A percentile compares a stretch with the other conserved stretches of the same genome.
Evolutionary conservation across 2,888 invertebrate genomes (phyloP).

Genomic region (Alentia gelatinosa): DNA sequence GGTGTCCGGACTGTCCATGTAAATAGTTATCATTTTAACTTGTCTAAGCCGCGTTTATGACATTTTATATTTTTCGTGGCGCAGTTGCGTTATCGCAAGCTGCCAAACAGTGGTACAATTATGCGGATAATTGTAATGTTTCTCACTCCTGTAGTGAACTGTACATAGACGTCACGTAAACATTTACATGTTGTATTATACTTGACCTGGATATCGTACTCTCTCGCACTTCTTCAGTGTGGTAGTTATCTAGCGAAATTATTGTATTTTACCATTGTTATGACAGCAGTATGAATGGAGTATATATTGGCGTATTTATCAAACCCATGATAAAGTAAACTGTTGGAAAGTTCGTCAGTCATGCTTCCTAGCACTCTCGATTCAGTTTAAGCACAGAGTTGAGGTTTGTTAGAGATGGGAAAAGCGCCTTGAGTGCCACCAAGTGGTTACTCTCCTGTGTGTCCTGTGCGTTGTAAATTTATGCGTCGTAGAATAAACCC

Average conservation of each 20-base stretch:
- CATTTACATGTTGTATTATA: background rate
- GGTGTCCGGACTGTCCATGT: no score
- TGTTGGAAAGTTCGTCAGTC: background rate
- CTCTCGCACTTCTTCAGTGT: background rate
- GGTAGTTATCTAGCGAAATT: background rate
- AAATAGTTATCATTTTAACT: no score
- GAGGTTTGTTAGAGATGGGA: background rate
- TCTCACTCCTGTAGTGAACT: background rate
- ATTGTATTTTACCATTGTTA: background rate
- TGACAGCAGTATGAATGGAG: background rate
- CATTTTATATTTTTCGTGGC: background rate
- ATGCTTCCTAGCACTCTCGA: background rate
- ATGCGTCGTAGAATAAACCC: background rate
- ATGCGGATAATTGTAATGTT: background rate
- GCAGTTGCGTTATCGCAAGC: background rate
- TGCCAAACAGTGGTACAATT: background rate
- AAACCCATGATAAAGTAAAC: background rate
- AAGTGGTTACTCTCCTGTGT: background rate
- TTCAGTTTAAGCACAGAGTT: background rate
- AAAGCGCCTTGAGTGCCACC: background rate
- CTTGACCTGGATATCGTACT: background rate
- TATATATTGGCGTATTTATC: background rate
- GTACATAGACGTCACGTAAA: background rate
- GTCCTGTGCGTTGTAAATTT: conserved; percentile 8
- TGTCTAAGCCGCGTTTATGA: background rate